phyloP scores from a whole-genome alignment of 1,140 invertebrate genomes.

The Euborellia annulipes region DNA sequence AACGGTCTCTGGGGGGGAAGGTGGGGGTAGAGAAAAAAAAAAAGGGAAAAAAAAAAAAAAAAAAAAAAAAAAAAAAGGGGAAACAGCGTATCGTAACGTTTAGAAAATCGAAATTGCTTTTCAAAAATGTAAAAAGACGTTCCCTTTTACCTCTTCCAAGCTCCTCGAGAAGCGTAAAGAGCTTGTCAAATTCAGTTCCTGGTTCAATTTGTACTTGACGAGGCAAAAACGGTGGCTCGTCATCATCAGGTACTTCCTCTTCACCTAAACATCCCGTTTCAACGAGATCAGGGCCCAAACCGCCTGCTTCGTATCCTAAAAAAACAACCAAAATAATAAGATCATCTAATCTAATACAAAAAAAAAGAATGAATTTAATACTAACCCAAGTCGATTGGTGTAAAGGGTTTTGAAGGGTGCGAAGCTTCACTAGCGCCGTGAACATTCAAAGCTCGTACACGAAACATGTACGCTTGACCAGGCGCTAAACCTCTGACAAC shows the following conservation, averaged over 20 bases:
- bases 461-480: constrained; percentile 46
- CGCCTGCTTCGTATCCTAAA: background rate
- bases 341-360: no score
- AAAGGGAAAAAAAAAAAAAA: no score
- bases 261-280: background rate
- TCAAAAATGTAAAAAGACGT: no score
- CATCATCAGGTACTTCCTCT: constrained; percentile 2
- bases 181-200: constrained; percentile 37
- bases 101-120: no score
- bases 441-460: constrained; percentile 60
- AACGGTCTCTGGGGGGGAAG: no score
- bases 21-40: no score
- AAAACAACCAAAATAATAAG: background rate
- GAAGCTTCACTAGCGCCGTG: constrained; percentile 55
- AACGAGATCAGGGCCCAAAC: background rate
- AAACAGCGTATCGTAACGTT: no score
- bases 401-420: background rate
- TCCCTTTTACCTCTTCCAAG: constrained; percentile 39
- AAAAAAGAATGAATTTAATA: no score
- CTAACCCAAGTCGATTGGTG: background rate
- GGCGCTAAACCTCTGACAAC: constrained; percentile 36
- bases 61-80: no score
- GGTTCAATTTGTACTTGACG: constrained; percentile 30
- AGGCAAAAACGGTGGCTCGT: constrained; percentile 19
- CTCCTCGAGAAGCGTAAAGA: constrained; percentile 50